Evolutionary conservation across 2,888 invertebrate genomes (phyloP), one percentile per base, ranked within the genome.

Genomic region (Drosophila formosana): DNA sequence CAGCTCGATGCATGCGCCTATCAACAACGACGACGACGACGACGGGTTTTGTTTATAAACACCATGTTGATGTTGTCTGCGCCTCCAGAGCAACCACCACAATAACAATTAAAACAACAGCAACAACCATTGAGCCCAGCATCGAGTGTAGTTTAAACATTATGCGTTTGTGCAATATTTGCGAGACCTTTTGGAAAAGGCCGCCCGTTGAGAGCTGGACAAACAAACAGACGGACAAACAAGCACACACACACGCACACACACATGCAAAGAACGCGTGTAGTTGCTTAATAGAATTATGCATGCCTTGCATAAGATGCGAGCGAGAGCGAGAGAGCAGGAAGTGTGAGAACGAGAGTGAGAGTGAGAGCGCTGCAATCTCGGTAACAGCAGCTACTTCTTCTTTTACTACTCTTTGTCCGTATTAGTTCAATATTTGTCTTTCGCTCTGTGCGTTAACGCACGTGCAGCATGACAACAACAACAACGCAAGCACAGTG

Each of bases 141-240:
- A 76, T 78, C 75, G 65, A 84, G 88, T 84, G 88, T 68, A 72
- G 69, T 61, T 81, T 64, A 84, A 87, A 84, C 82, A 82, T 52
- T 30, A 62, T 69, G 56, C 65, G 79, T 78, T 78, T 82, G 77
- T 84, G 88, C 85, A 82, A 82, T 82, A 88, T 82, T 82, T 82
- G 80, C 66, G 39, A 72, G 79, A 71, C 76, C 83, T 82, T 80
- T 84, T 67, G 67, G 67, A 64, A 78, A 80, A 73, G 60, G 69
- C 64, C 66, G 67, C 49, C 51, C 58, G 65, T 63, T 53, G 53
- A 83, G 88, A 80, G 86, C 78, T 85, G 64, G 41, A 26, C 68
- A 82, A 83, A 83, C 85, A 86, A 60, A 72, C 34, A 34, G 25
- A 53, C 52, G 66, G 5, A 55, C 11, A 43, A 6, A 52, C 3